phyloP scores from a whole-genome alignment of 2,888 invertebrate genomes.

The Eupithecia tripunctaria region DNA sequence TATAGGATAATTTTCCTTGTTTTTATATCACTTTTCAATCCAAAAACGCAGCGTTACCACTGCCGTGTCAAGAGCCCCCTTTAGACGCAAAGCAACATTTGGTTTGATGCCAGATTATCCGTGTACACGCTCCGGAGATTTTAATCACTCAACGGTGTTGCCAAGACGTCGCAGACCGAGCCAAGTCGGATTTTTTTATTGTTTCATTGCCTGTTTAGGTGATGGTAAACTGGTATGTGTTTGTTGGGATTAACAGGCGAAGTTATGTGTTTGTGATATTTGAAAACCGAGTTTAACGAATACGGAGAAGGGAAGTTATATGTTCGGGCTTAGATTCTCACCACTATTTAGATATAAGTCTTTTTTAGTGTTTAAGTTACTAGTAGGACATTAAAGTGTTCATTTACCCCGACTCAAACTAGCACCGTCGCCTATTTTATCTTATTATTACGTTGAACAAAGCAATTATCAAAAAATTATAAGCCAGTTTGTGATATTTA shows the following conservation, averaged over 20 bases:
- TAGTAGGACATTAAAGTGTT: no score
- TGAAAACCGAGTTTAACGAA: not conserved
- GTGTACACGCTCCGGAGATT: constrained; percentile 70
- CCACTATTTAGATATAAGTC: no score
- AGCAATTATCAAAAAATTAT: no score
- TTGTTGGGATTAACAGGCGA: not conserved
- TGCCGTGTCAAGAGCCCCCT: constrained; percentile 22
- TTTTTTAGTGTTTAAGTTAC: no score
- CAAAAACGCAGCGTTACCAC: constrained; percentile 14
- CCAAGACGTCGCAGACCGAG: constrained; percentile 60
- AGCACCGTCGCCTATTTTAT: no score
- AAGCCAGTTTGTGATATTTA: no score
- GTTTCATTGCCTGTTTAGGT: constrained; percentile 45
- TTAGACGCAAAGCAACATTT: constrained; percentile 46
- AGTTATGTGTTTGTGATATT: not conserved
- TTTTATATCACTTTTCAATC: no score
- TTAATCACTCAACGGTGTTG: constrained; percentile 71
- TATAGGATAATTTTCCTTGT: not conserved
- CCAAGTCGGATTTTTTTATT: constrained; percentile 47
- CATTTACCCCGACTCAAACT: no score
- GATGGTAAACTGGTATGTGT: constrained; percentile 31
- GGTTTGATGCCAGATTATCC: constrained; percentile 75
- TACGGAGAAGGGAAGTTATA: not conserved
- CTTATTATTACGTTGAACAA: no score
- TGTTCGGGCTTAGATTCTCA: no score